Conservation (phyloP, 1,140 invertebrate species). For the Eumeta japonica region DNA sequence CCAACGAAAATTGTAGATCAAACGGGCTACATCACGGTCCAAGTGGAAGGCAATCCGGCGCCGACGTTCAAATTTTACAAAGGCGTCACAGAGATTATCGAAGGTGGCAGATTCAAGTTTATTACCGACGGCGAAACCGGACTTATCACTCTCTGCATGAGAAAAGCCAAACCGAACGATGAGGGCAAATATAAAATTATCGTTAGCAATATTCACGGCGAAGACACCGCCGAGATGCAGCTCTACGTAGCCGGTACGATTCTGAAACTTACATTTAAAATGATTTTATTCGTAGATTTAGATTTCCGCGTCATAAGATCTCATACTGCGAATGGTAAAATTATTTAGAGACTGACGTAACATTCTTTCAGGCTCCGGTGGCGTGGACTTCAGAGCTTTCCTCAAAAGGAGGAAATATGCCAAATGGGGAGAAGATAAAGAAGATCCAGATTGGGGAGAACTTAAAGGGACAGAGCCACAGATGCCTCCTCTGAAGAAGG, state of each 20-base stretch:
- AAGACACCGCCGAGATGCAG: slow-evolving; percentile 91
- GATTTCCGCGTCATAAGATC: slow-evolving; percentile 3
- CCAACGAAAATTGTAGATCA: slow-evolving; percentile 61
- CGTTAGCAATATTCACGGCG: slow-evolving; percentile 89
- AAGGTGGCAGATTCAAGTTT: slow-evolving; percentile 90
- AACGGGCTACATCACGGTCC: slow-evolving; percentile 84
- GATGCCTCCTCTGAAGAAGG: slow-evolving; percentile 82
- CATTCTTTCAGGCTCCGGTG: slow-evolving; percentile 91
- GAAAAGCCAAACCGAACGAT: slow-evolving; percentile 94
- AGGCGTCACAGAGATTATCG: slow-evolving; percentile 84
- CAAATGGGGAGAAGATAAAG: slow-evolving; percentile 88
- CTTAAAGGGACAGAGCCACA: slow-evolving; percentile 90
- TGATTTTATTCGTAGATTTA: neutral
- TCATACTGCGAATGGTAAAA: no score
- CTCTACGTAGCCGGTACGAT: slow-evolving; percentile 91
- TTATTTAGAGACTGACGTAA: no score
- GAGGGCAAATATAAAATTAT: slow-evolving; percentile 95
- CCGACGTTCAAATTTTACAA: slow-evolving; percentile 97
- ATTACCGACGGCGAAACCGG: slow-evolving; percentile 87
- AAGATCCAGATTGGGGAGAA: slow-evolving; percentile 87
- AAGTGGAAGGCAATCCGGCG: slow-evolving; percentile 87
- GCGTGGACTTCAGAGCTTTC: slow-evolving; percentile 98
- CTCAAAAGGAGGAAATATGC: slow-evolving; percentile 95
- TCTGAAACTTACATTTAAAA: neutral
- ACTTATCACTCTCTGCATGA: slow-evolving; percentile 88